A percentile compares a stretch with the other conserved stretches of the same genome.
These are phyloP conservation scores for Esox masquinongy DNA, from an alignment of 2,797 vertebrate genomes.

Conservation along the genomic window DNA sequence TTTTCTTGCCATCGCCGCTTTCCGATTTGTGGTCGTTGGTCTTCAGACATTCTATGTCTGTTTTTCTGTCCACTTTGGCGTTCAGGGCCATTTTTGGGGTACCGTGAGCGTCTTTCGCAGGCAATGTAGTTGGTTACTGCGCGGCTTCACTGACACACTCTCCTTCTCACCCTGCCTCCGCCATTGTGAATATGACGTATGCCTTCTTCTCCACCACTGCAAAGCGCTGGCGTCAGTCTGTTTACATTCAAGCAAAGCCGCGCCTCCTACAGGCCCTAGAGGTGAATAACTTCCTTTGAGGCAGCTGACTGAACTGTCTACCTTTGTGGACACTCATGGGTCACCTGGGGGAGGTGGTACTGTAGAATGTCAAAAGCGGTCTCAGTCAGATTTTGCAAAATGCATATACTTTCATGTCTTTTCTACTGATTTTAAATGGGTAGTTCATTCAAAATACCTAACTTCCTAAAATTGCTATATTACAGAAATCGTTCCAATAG, in stretches of 20 bases:
- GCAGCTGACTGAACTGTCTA: not conserved
- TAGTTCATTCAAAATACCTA: not conserved
- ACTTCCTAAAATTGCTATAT: not conserved
- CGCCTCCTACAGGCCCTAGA: slow-evolving; percentile 61
- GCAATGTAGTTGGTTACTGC: slow-evolving; percentile 64
- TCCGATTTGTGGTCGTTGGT: slow-evolving; percentile 54
- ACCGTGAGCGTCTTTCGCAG: slow-evolving; percentile 61
- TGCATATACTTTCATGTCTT: not conserved
- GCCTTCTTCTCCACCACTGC: slow-evolving; percentile 80
- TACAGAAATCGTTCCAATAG: not conserved
- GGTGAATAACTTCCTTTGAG: not conserved
- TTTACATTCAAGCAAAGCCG: slow-evolving; percentile 68
- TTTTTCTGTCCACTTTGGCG: slow-evolving; percentile 67
- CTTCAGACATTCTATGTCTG: slow-evolving; percentile 61
- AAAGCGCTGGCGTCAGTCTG: slow-evolving; percentile 79
- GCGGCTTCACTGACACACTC: slow-evolving; percentile 71
- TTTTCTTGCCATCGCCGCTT: slow-evolving; percentile 69
- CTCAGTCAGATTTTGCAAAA: not conserved
- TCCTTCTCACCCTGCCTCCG: slow-evolving; percentile 82
- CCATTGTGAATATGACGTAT: slow-evolving; percentile 85
- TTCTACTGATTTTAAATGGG: not conserved
- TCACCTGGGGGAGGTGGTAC: no score
- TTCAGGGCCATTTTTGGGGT: slow-evolving; percentile 79
- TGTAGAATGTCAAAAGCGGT: no score
- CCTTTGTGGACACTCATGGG: not conserved